phyloP scores from a whole-genome alignment of 2,113 vertebrate genomes.

The Aegotheles bennettii region DNA sequence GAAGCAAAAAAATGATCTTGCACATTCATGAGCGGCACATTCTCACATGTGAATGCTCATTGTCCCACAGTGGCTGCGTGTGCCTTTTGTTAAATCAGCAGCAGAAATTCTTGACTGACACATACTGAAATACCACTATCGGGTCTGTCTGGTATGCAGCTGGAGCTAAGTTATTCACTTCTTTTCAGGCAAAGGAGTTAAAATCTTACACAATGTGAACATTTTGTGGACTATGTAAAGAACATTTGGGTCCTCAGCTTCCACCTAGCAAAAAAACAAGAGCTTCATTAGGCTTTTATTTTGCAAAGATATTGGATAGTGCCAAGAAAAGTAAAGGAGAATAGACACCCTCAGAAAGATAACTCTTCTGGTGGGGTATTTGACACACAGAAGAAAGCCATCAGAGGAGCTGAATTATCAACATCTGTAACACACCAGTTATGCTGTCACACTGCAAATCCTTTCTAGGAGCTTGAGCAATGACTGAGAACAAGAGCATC shows the following conservation, averaged over 20 bases:
- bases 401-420: not conserved
- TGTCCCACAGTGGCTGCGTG: not conserved
- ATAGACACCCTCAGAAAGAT: not conserved
- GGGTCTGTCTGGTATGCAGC: not conserved
- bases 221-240: not conserved
- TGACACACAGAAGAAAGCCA: not conserved
- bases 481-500: not conserved
- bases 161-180: not conserved
- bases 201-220: not conserved
- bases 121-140: not conserved
- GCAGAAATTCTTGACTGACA: not conserved
- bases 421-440: not conserved
- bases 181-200: not conserved
- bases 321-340: not conserved
- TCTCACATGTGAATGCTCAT: not conserved
- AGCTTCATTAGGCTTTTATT: not conserved
- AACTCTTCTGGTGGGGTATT: not conserved
- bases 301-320: not conserved
- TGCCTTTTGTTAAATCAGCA: not conserved
- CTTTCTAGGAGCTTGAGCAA: not conserved
- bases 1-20: not conserved
- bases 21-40: not conserved
- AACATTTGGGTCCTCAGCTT: not conserved
- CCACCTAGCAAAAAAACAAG: not conserved
- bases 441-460: not conserved